Conservation (phyloP, 2,113 vertebrate species). For the Alethe diademata region DNA sequence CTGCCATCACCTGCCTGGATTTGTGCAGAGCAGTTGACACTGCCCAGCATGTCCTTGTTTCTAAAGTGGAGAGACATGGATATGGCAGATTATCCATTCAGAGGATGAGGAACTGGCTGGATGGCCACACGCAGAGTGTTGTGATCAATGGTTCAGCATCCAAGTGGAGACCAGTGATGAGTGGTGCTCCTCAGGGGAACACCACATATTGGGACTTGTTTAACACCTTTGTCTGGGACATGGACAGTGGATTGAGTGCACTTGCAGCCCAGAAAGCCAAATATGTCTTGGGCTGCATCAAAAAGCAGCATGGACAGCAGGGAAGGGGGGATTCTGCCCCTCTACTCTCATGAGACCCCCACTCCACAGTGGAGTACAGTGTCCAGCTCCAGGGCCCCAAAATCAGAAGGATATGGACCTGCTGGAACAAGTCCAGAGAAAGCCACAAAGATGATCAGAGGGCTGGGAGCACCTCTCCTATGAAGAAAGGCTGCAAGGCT, state of each 20-base stretch:
- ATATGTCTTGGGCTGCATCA: neutral
- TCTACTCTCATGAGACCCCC: neutral
- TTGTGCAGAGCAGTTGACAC: neutral
- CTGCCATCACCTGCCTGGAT: neutral
- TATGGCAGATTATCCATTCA: neutral
- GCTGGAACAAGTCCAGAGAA: neutral
- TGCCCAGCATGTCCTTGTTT: rapidly evolving
- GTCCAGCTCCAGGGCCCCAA: neutral
- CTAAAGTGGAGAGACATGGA: neutral
- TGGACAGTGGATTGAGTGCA: neutral
- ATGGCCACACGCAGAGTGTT: no score
- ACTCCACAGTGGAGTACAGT: neutral
- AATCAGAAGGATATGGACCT: neutral
- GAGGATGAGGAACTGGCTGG: neutral
- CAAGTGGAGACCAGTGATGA: neutral
- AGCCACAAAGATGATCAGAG: neutral
- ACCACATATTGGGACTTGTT: neutral
- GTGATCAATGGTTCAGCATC: neutral
- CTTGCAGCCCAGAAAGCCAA: neutral
- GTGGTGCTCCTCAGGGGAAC: neutral
- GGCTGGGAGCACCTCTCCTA: neutral
- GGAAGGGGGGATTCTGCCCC: neutral
- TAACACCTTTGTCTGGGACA: neutral
- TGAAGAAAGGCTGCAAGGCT: neutral
- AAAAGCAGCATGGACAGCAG: neutral